Evolutionary conservation across 2,888 invertebrate species (phyloP).

Genomic region (Dryobota labecula): DNA sequence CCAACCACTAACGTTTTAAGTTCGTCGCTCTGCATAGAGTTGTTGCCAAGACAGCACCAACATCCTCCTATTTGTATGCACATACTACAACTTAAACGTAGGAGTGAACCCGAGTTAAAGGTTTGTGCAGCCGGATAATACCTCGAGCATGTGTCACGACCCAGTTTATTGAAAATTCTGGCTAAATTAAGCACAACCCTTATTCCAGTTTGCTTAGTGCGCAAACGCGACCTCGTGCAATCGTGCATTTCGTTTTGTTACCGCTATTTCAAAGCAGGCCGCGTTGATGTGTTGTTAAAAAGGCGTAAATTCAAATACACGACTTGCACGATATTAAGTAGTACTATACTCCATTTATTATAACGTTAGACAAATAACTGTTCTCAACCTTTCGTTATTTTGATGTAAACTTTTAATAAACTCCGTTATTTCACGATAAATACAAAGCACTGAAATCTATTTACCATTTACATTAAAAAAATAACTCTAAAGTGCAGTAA

Average conservation of each 20-base stretch:
- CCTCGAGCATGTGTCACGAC: constrained; percentile 22
- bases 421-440: no score
- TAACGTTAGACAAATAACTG: no score
- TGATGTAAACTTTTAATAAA: no score
- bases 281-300: background rate
- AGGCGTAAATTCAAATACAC: background rate
- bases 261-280: background rate
- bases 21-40: constrained; percentile 13
- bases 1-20: constrained; percentile 15
- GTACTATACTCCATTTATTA: no score
- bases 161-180: constrained; percentile 45
- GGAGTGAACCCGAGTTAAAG: constrained; percentile 18
- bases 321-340: background rate
- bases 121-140: constrained; percentile 27
- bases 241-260: background rate
- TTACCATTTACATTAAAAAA: no score
- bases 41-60: background rate
- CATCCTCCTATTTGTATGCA: constrained; percentile 42
- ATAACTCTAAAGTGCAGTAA: no score
- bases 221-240: background rate
- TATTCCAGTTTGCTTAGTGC: constrained; percentile 1
- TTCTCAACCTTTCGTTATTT: no score
- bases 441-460: no score
- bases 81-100: constrained; percentile 39
- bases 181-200: constrained; percentile 10